Evolutionary conservation across 2,888 invertebrate species (phyloP), one percentile per base, ranked within the genome.

Genomic region (Plagodis pulveraria): DNA sequence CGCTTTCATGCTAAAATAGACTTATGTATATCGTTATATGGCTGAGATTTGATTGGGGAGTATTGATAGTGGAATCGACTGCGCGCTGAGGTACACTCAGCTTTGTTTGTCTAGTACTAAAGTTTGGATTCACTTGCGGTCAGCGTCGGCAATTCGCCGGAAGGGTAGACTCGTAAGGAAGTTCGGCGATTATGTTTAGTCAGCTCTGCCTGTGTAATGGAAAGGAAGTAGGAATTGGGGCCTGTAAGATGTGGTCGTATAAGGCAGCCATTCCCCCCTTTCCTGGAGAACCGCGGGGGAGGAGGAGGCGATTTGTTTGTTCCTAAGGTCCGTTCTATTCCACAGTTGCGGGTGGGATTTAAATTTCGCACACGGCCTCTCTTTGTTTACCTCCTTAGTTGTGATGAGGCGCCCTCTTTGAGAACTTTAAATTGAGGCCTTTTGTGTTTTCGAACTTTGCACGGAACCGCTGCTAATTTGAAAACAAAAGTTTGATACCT

Each of bases 111-210:
- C 62, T 66, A 41, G 62, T n/a, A 48, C 63, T 85, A 84, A 73
- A 79, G 86, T 80, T 78, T 70, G 64, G 74, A 78, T 78, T 89
- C 52, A 76, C 66, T 63, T 75, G 79, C 41, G 61, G 65, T 54
- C 67, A 63, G 65, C 51, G 70, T 66, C 74, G 83, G 86, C 83
- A 80, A 86, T 84, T 85, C 74, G 77, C 84, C 88, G 90, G 89
- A 91, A 91, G 91, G 91, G 91, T 90, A 89, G 78, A 90, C 87
- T 89, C 91, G 91, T 91, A 92, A 92, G 92, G 92, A 92, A 92
- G 91, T 91, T 90, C 87, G 84, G 78, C 91, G 91, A 92, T 91
- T 92, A 91, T 91, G 91, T 92, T 90, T 89, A 91, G 91, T 91
- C 90, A 90, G 91, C 89, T 83, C 77, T 87, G 81, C 81, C 83